phyloP scores from a whole-genome alignment of 92 coral and sea anemone species.

The Epizoanthus stellaris region DNA sequence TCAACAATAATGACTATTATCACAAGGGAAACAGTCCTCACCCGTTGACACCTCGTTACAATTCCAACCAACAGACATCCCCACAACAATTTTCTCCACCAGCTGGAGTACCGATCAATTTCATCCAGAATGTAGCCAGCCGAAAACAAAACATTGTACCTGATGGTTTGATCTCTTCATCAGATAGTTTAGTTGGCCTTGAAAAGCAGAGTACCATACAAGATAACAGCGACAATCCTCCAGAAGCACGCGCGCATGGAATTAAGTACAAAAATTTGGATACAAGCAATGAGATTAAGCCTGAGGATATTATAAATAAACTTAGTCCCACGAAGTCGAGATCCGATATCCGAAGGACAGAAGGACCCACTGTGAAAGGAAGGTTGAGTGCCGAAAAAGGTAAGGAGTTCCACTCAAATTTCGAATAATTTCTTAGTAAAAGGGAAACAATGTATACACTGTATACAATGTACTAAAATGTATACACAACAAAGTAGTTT shows the following conservation, averaged over 20 bases:
- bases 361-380: background rate
- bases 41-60: background rate
- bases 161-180: background rate
- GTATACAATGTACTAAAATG: too few relatives aligned
- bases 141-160: conserved; percentile 12
- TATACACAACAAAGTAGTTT: too few relatives aligned
- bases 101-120: background rate
- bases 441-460: too few relatives aligned
- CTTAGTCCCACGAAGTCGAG: conserved; percentile 66
- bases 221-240: background rate
- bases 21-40: background rate
- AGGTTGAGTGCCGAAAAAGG: conserved; percentile 11
- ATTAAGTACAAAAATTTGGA: background rate
- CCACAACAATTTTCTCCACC: background rate
- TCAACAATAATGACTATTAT: background rate
- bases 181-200: too few relatives aligned
- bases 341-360: conserved; percentile 32
- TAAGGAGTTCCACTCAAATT: background rate
- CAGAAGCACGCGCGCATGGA: too few relatives aligned
- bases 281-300: conserved; percentile 39
- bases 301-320: conserved; percentile 53
- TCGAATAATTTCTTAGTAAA: too few relatives aligned
- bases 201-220: background rate
- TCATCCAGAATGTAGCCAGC: conserved; percentile 5
- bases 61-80: background rate